Conservation (phyloP, 2,888 invertebrate genomes). For the Pammene aurita region DNA sequence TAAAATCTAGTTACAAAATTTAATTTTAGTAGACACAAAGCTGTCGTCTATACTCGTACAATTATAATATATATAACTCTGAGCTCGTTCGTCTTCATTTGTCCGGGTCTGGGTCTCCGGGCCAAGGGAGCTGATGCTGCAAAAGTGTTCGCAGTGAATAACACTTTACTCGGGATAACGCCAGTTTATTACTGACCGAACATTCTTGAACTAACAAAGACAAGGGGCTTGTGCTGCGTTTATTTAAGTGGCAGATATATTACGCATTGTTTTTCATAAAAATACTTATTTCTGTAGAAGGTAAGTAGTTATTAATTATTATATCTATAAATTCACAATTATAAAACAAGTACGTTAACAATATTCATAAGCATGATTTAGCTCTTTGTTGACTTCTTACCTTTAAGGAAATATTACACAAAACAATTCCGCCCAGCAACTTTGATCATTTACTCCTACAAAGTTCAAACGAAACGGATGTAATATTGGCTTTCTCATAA, state of each 20-base stretch:
- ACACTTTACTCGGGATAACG: slow-evolving; percentile 42
- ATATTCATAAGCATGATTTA: too few species aligned
- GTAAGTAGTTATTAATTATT: too few species aligned
- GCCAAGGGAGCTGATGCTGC: slow-evolving; percentile 45
- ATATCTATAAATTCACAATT: too few species aligned
- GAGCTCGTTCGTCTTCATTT: slow-evolving; percentile 57
- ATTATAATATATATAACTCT: slow-evolving; percentile 36
- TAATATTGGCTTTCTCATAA: too few species aligned
- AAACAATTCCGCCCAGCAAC: too few species aligned
- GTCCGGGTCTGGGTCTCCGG: slow-evolving; percentile 41
- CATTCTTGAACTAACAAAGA: slow-evolving; percentile 33
- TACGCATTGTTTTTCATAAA: background rate
- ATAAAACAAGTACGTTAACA: too few species aligned
- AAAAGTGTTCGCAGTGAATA: slow-evolving; percentile 45
- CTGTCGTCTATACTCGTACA: background rate
- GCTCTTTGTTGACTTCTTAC: too few species aligned
- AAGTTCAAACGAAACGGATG: too few species aligned
- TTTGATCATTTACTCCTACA: too few species aligned
- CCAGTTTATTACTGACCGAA: slow-evolving; percentile 42
- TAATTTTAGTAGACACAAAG: background rate
- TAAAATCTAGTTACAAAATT: too few species aligned
- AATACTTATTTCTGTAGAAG: too few species aligned
- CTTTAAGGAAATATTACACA: too few species aligned
- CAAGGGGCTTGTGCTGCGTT: slow-evolving; percentile 16
- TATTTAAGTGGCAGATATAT: slow-evolving; percentile 9